Conservation (phyloP, 1,140 invertebrate genomes). For the Drosophila tristis region DNA sequence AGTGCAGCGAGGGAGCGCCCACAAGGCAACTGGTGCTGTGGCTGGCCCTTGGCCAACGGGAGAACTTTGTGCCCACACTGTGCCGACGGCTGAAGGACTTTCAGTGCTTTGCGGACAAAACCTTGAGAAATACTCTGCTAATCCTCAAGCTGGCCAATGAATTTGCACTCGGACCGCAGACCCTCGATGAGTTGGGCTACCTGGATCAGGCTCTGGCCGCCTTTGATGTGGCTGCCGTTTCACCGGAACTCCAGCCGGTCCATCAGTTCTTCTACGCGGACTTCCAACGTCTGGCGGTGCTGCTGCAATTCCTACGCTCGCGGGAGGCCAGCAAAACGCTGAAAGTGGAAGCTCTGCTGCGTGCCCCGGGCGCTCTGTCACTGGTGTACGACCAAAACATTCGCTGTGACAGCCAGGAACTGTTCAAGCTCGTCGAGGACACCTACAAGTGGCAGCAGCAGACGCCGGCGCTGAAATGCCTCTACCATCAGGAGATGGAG, state of each 20-base stretch:
- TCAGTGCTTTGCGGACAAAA: conserved; percentile 45
- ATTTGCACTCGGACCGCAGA: conserved; percentile 54
- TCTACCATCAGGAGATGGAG: conserved; percentile 58
- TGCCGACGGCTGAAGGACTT: conserved; percentile 61
- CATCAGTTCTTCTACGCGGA: conserved; percentile 74
- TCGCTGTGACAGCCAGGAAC: conserved; percentile 47
- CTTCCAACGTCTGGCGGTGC: conserved; percentile 63
- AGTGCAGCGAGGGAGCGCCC: conserved; percentile 17
- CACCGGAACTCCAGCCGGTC: conserved; percentile 55
- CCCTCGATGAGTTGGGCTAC: conserved; percentile 61
- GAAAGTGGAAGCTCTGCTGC: conserved; percentile 61
- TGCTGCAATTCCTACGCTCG: conserved; percentile 62
- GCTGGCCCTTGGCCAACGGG: conserved; percentile 32
- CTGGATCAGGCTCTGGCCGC: conserved; percentile 41
- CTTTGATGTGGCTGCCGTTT: conserved; percentile 44
- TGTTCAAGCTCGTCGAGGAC: conserved; percentile 50
- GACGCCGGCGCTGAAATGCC: conserved; percentile 45
- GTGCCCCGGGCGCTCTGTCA: conserved; percentile 49
- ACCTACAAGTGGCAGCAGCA: conserved; percentile 68
- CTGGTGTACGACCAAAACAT: conserved; percentile 68
- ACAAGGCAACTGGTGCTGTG: conserved; percentile 59
- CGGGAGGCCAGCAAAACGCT: conserved; percentile 48
- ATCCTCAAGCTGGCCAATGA: conserved; percentile 73
- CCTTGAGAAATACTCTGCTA: conserved; percentile 64
- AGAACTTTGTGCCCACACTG: conserved; percentile 66